Evolutionary conservation across 2,797 vertebrate genomes (phyloP).

Genomic region (Scolopax bukidnonensis): DNA sequence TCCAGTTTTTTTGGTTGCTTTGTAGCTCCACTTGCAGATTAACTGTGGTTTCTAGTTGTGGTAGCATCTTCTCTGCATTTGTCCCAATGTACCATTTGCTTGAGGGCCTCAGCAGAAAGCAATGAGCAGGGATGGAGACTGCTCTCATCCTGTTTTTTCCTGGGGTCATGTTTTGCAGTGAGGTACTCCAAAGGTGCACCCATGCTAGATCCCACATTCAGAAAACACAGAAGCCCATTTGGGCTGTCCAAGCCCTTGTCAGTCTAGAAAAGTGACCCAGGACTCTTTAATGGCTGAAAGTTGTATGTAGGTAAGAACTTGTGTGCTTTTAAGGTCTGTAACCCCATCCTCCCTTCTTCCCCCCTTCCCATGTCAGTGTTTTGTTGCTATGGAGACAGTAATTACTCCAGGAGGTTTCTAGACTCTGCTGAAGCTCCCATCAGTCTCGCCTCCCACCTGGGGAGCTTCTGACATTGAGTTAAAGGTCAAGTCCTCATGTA

Average conservation of each 20-base stretch:
- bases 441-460: slow-evolving; percentile 62
- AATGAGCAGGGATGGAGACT: neutral
- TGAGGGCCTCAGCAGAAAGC: neutral
- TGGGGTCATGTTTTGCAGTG: neutral
- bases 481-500: slow-evolving; percentile 77
- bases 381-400: slow-evolving; percentile 74
- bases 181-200: neutral
- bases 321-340: neutral
- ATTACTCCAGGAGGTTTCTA: slow-evolving; percentile 72
- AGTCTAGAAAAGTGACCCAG: neutral
- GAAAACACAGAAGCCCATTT: neutral
- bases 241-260: neutral
- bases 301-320: neutral
- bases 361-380: slow-evolving; percentile 4
- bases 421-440: slow-evolving; percentile 70
- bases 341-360: neutral
- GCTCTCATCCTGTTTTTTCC: neutral
- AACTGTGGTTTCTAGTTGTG: neutral
- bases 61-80: neutral
- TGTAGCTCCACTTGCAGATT: neutral
- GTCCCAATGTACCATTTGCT: neutral
- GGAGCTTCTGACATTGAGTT: slow-evolving; percentile 76
- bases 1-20: neutral
- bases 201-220: neutral
- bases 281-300: neutral